Evolutionary conservation across 2,797 vertebrate genomes (phyloP).

Genomic region (Leptatherina wallacei): DNA sequence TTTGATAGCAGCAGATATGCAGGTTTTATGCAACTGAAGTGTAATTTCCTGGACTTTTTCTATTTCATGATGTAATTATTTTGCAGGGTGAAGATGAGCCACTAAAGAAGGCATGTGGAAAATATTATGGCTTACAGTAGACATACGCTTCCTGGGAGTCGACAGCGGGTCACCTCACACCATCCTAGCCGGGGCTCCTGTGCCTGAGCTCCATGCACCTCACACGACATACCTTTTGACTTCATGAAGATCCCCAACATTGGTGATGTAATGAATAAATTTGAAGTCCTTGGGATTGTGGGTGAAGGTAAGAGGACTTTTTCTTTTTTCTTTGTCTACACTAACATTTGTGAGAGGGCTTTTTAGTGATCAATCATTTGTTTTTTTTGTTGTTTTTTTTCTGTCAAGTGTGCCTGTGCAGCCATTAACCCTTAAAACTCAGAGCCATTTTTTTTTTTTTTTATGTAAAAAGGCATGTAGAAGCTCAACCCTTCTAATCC

Average conservation of each 20-base stretch:
- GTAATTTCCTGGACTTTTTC: neutral
- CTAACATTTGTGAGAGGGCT: conserved; percentile 14
- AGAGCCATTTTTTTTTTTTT: too few species aligned
- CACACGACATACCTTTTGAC: conserved; percentile 86
- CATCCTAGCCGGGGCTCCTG: conserved; percentile 62
- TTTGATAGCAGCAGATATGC: neutral
- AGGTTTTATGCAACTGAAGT: neutral
- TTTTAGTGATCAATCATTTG: conserved; percentile 39
- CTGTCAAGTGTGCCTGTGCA: too few species aligned
- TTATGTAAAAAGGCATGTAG: too few species aligned
- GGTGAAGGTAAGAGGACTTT: conserved; percentile 93
- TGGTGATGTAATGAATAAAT: conserved; percentile 99
- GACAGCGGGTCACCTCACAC: conserved; percentile 65
- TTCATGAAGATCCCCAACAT: conserved; percentile 98
- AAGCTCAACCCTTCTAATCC: too few species aligned
- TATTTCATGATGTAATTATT: neutral
- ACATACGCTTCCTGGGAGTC: conserved; percentile 49
- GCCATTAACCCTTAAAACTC: too few species aligned
- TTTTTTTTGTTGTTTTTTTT: neutral
- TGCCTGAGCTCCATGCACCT: conserved; percentile 82
- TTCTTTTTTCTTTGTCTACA: neutral
- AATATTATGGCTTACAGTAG: conserved; percentile 67
- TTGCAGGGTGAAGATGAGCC: conserved; percentile 53
- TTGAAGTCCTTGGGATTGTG: conserved; percentile 99
- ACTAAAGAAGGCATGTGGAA: conserved; percentile 67